These are phyloP conservation scores for Myioborus melanocephalus DNA, from an alignment of 2,797 vertebrate species.

Conservation along the genomic window DNA sequence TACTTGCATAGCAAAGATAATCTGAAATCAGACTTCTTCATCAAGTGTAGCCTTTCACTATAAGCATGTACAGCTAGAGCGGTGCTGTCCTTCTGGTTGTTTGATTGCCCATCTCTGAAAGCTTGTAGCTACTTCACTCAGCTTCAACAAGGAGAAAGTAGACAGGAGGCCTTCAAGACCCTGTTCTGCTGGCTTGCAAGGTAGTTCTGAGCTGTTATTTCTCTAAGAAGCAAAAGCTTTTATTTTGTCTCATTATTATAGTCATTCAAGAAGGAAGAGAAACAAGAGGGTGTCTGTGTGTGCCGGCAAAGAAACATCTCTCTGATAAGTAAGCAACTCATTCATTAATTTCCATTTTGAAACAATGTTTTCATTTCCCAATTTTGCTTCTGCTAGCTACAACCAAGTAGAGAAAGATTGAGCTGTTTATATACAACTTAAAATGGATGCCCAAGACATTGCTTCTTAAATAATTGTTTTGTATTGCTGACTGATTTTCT, in stretches of 20 bases:
- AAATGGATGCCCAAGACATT: neutral
- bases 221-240: neutral
- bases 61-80: neutral
- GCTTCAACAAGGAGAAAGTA: neutral
- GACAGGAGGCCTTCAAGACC: neutral
- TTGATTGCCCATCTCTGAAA: neutral
- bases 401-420: constrained; percentile 44
- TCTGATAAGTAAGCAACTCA: neutral
- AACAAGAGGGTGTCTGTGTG: neutral
- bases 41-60: neutral
- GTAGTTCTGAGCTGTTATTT: neutral
- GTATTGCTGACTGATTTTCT: constrained; percentile 18
- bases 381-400: neutral
- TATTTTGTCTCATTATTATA: neutral
- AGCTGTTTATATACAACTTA: constrained; percentile 26
- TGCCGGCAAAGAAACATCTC: neutral
- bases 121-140: neutral
- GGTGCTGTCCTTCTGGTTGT: neutral
- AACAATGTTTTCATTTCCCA: neutral
- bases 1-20: neutral
- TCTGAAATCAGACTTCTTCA: neutral
- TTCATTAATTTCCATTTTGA: neutral
- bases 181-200: neutral
- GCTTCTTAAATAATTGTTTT: neutral
- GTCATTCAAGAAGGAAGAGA: neutral